Conservation (phyloP, 2,113 vertebrate species). For the Sitta europaea region DNA sequence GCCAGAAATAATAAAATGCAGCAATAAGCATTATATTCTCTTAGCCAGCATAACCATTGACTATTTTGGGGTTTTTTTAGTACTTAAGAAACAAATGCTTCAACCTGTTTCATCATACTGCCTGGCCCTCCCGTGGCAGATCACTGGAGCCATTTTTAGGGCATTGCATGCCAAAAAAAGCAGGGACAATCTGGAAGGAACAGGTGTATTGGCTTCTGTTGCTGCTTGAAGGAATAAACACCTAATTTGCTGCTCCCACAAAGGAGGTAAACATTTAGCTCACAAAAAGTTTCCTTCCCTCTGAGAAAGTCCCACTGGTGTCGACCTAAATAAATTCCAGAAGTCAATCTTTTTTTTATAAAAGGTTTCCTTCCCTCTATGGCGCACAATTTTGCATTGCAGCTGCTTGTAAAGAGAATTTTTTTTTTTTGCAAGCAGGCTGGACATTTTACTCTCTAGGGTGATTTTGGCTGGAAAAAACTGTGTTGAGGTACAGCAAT, state of each 20-base stretch:
- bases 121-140: neutral
- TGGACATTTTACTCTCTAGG: neutral
- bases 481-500: neutral
- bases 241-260: constrained; percentile 29
- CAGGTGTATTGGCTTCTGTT: constrained; percentile 56
- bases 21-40: neutral
- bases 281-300: neutral
- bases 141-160: constrained; percentile 1
- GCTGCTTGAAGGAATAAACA: constrained; percentile 37
- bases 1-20: neutral
- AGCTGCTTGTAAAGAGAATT: neutral
- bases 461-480: neutral
- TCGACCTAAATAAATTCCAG: constrained; percentile 18
- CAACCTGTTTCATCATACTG: neutral
- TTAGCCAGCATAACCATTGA: neutral
- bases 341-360: neutral
- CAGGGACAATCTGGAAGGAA: constrained; percentile 56
- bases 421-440: neutral
- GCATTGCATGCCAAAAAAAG: neutral
- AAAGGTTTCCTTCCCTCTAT: neutral
- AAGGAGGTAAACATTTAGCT: constrained; percentile 23
- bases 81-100: constrained; percentile 1
- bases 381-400: neutral
- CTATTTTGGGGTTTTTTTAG: neutral
- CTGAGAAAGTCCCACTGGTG: neutral